Conservation (phyloP, 2,113 vertebrate species). For the Takifugu bimaculatus region DNA sequence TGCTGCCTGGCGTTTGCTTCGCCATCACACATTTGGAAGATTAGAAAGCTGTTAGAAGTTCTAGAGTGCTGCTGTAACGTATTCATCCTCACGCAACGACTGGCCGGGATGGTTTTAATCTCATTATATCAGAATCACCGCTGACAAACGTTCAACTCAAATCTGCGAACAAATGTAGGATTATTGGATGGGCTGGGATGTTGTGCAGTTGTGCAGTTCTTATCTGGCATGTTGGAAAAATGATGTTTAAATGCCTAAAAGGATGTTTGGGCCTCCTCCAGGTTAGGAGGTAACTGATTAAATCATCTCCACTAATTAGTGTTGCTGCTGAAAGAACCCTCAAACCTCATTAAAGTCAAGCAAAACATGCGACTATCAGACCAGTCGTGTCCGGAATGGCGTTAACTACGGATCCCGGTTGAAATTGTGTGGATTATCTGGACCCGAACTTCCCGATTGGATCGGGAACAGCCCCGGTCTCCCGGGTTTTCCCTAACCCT, state of each 20-base stretch:
- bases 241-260: neutral
- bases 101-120: neutral
- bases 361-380: neutral
- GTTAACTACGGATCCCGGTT: too few species aligned
- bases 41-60: conserved; percentile 39
- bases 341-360: too few species aligned
- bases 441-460: too few species aligned
- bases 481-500: neutral
- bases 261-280: neutral
- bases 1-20: conserved; percentile 31
- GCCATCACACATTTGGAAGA: conserved; percentile 29
- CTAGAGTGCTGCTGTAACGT: conserved; percentile 14
- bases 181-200: neutral
- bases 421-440: too few species aligned
- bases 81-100: conserved; percentile 7
- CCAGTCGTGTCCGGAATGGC: too few species aligned
- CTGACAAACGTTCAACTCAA: too few species aligned
- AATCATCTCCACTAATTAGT: too few species aligned
- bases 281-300: neutral
- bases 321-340: too few species aligned
- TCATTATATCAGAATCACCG: too few species aligned
- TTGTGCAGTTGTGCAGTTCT: neutral
- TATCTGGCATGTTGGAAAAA: neutral
- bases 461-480: too few species aligned
- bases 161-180: too few species aligned